Conservation (phyloP, 2,888 invertebrate species). For the Pherbina coryleti region DNA sequence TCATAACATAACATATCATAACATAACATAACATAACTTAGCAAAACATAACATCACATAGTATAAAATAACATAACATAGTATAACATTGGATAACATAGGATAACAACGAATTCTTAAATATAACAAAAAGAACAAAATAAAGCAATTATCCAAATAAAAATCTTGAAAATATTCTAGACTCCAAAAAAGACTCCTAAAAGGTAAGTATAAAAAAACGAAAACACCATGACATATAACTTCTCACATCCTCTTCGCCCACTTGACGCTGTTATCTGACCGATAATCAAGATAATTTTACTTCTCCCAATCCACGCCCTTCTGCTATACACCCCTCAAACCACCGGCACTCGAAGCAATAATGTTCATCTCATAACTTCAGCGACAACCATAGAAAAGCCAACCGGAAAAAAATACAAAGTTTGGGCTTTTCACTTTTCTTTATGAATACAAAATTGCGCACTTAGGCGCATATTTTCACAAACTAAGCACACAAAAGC, state of each 20-base stretch:
- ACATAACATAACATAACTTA: too few species aligned
- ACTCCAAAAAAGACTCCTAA: too few species aligned
- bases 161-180: too few species aligned
- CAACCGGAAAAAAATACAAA: background rate
- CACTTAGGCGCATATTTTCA: conserved; percentile 28
- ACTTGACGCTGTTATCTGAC: background rate
- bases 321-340: background rate
- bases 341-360: background rate
- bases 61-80: too few species aligned
- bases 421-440: conserved; percentile 30
- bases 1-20: too few species aligned
- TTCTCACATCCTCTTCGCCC: background rate
- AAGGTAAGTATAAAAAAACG: too few species aligned
- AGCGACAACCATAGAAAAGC: background rate
- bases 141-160: too few species aligned
- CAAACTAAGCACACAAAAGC: conserved; percentile 6
- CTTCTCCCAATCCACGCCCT: background rate
- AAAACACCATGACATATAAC: too few species aligned
- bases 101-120: too few species aligned
- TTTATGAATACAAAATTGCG: conserved; percentile 25
- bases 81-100: too few species aligned
- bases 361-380: background rate
- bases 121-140: too few species aligned
- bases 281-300: conserved; percentile 8
- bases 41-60: too few species aligned